phyloP scores from a whole-genome alignment of 1,140 invertebrate genomes.

The Penaeus japonicus region DNA sequence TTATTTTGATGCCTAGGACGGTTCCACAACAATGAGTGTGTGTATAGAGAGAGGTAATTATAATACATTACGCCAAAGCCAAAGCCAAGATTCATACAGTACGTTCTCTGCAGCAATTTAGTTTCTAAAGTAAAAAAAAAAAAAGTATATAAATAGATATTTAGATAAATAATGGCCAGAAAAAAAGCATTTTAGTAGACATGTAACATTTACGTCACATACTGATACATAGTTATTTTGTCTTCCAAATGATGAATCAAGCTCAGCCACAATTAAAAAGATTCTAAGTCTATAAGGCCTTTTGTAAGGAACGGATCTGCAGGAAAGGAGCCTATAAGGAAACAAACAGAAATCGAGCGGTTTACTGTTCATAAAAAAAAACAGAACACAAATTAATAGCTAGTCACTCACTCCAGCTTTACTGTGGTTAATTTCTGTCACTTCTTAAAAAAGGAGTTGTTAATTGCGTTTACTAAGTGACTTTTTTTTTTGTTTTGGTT shows the following conservation, averaged over 20 bases:
- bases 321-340: too few relatives aligned
- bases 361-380: not conserved
- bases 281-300: too few relatives aligned
- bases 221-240: not conserved
- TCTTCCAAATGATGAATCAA: not conserved
- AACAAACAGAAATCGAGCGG: not conserved
- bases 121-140: too few relatives aligned
- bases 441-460: not conserved
- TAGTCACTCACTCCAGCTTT: conserved; percentile 6
- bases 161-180: not conserved
- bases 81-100: conserved; percentile 17
- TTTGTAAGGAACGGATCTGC: too few relatives aligned
- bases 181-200: not conserved
- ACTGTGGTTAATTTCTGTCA: not conserved
- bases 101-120: not conserved
- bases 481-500: too few relatives aligned
- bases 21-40: too few relatives aligned
- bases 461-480: too few relatives aligned
- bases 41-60: too few relatives aligned
- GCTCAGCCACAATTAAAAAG: not conserved
- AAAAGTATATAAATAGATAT: too few relatives aligned
- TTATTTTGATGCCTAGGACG: too few relatives aligned
- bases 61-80: too few relatives aligned
- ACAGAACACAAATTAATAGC: not conserved
- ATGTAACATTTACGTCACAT: not conserved